Evolutionary conservation across 2,797 vertebrate species (phyloP), one percentile per base, ranked within the genome.

Genomic region (Trachurus trachurus): DNA sequence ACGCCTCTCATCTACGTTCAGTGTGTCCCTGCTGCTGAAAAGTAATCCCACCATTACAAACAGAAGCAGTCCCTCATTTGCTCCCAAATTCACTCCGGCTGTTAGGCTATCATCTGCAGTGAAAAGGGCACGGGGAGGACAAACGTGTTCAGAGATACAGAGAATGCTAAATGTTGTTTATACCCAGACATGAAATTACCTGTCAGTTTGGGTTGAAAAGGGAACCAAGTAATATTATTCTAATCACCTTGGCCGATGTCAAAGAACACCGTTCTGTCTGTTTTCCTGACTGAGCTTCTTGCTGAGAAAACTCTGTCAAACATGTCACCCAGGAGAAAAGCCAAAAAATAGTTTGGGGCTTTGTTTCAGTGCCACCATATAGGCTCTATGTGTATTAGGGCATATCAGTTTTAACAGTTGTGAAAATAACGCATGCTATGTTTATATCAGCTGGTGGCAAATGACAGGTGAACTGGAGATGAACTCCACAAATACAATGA

Each of bases 161-260:
- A 80, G 80, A 74, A 73, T 72, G 69, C 61, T 66, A n/a, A 81
- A 78, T 69, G 67, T 64, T 88, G 78, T 88, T 91, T 87, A 85
- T 81, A 76, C 71, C 70, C 31, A 67, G 75, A 90, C 81, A 82
- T 84, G 77, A 85, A 91, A 92, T 92, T 84, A 88, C 85, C 89
- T 92, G 91, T 89, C 92, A 91, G 87, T 78, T 72, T 81, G 63
- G 71, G 57, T 77, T 83, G 69, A 86, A 90, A 88, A 56, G 49
- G 75, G 61, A 90, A 80, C 64, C 58, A 37, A 85, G 86, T 72
- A 66, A 78, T 78, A 81, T 74, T 85, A 87, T 89, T 88, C 62
- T 90, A 92, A 91, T 88, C 86, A 90, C 62, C 81, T 71, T 72
- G 81, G 85, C 66, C 68, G 73, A 70, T 88, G 81, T 90, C 82